Evolutionary conservation across 2,888 invertebrate genomes (phyloP), one percentile per base, ranked within the genome.

Genomic region (Cyaniris semiargus): DNA sequence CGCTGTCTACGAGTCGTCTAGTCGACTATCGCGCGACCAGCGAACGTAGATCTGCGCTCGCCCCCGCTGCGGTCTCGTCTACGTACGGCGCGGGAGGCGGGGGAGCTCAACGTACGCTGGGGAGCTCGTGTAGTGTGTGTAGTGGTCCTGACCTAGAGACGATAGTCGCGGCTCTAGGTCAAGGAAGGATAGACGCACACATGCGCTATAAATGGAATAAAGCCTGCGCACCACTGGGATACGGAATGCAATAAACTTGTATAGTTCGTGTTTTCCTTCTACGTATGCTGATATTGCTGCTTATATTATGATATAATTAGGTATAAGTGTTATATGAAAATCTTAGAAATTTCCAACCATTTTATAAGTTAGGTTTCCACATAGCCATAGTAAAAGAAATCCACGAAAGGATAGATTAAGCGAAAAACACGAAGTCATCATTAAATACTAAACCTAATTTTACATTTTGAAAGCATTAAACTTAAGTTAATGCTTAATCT

Each of bases 161-260:
- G 89, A 89, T 90, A 91, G 90, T 91, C 88, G 89, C 83, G 85
- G 88, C 89, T 91, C 89, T 93, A 93, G 93, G 93, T 94, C 93
- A 93, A 92, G 92, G 90, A 93, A 93, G 92, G 93, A 91, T 91
- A 91, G 86, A 93, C 91, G 85, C 93, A 92, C 90, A 92, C 92
- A 88, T 85, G 81, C 81, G 82, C 56, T 81, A 78, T 76, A 79
- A 72, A 72, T 79, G 66, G 66, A 44, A 77, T 80, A 78, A 83
- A 81, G 81, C 77, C 75, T 78, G 78, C 80, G 72, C 21, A 76
- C 78, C 76, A 81, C 80, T 53, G 53, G 5, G 4, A 53, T 53
- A 15, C 18, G 18, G 15, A 53, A 4, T 53, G 18, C 18, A 18
- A 10, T 44, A 44, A 10, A 44, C 44, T 44, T 44, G 13, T 44